A percentile compares a stretch with the other conserved stretches of the same genome.
Conservation (phyloP, 2,113 vertebrate genomes). For the Suricata suricatta region DNA sequence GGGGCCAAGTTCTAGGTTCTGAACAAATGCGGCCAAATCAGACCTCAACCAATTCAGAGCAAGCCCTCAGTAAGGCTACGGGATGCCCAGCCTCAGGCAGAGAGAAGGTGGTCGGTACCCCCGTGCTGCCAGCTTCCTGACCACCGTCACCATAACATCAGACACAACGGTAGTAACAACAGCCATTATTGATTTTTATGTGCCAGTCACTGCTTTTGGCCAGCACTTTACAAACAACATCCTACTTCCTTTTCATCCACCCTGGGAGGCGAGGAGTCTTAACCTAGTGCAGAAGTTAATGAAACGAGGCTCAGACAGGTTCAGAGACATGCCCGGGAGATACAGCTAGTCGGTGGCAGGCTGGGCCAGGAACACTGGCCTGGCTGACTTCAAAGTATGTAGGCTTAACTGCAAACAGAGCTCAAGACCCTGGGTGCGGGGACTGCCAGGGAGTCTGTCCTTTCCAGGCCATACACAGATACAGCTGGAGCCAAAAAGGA, state of each 20-base stretch:
- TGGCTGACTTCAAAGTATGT: rapidly evolving
- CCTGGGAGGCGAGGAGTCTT: background rate
- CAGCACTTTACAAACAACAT: background rate
- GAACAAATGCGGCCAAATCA: background rate
- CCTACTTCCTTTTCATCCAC: background rate
- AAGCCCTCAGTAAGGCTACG: background rate
- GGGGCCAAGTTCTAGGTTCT: background rate
- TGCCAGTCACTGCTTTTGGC: background rate
- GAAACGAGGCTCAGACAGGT: background rate
- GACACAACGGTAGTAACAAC: rapidly evolving
- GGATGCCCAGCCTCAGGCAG: background rate
- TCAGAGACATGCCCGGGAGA: background rate
- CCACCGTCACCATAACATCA: rapidly evolving
- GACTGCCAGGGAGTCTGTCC: background rate
- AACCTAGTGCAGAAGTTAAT: background rate
- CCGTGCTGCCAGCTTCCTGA: background rate
- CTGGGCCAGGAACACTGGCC: background rate
- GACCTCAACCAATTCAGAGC: background rate
- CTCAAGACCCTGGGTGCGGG: background rate
- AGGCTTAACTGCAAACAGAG: background rate
- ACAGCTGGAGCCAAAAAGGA: background rate
- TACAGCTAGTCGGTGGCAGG: background rate
- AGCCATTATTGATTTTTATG: background rate
- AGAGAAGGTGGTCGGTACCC: rapidly evolving
- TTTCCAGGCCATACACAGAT: background rate